Evolutionary conservation across 1,140 invertebrate species (phyloP).

Genomic region (Grapholita molesta): DNA sequence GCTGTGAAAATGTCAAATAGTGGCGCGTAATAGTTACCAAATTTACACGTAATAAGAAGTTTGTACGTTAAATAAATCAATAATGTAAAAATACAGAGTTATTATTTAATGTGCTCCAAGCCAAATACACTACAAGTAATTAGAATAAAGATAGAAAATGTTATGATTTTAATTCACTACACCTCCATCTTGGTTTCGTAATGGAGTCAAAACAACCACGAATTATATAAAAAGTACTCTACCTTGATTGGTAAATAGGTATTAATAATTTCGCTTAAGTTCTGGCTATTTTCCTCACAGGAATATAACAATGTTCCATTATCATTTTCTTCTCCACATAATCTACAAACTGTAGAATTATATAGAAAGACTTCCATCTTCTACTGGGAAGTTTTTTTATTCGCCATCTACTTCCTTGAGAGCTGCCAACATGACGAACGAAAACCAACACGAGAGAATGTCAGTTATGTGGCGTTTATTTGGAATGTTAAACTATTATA

Average conservation of each 20-base stretch:
- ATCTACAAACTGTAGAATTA: constrained; percentile 84
- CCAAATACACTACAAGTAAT: background rate
- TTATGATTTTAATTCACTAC: constrained; percentile 28
- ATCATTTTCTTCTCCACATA: constrained; percentile 85
- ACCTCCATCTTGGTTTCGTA: constrained; percentile 60
- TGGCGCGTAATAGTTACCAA: constrained; percentile 30
- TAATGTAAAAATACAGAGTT: constrained; percentile 25
- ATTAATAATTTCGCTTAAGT: constrained; percentile 83
- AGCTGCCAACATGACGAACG: background rate
- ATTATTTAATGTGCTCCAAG: background rate
- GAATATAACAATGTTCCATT: constrained; percentile 82
- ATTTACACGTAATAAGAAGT: background rate
- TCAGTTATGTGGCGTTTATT: background rate
- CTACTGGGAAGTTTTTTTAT: constrained; percentile 24
- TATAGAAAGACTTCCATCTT: constrained; percentile 78
- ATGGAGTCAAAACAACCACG: constrained; percentile 82
- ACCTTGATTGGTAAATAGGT: constrained; percentile 86
- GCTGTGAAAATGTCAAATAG: constrained; percentile 33
- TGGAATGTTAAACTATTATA: background rate
- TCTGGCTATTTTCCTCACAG: constrained; percentile 77
- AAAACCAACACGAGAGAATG: background rate
- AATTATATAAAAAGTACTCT: constrained; percentile 54
- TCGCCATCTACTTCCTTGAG: constrained; percentile 63
- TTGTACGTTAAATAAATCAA: constrained; percentile 13
- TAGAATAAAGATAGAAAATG: constrained; percentile 49